These are phyloP conservation scores for Tortricodes alternella DNA, from an alignment of 2,888 invertebrate genomes.

Conservation along the genomic window DNA sequence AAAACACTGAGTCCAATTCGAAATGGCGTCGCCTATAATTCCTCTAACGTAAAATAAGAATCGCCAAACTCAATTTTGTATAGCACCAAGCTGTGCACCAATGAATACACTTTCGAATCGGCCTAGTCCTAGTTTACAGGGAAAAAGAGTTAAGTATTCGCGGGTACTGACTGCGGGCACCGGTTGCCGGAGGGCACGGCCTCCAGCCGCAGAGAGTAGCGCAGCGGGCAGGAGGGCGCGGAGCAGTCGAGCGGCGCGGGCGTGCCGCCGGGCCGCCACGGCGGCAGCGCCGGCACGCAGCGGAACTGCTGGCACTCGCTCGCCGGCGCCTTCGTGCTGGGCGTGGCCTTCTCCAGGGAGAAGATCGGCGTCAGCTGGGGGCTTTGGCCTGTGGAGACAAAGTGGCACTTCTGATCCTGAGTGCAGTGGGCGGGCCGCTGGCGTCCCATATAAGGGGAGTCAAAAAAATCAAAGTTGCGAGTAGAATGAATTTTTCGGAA, in stretches of 20 bases:
- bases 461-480: no score
- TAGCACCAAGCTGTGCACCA: no score
- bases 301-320: conserved; percentile 79
- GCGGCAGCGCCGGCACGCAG: conserved; percentile 78
- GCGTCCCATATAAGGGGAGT: no score
- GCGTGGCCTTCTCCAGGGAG: conserved; percentile 59
- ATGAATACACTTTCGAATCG: no score
- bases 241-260: conserved; percentile 63
- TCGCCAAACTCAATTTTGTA: no score
- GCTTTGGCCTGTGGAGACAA: conserved; percentile 41
- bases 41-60: no score
- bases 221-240: conserved; percentile 81
- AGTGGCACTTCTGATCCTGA: background rate
- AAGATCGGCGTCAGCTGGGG: conserved; percentile 56
- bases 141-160: background rate
- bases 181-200: conserved; percentile 50
- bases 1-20: no score
- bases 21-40: no score
- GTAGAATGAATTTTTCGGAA: no score
- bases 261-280: conserved; percentile 57
- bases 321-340: conserved; percentile 29
- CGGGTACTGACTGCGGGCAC: conserved; percentile 73
- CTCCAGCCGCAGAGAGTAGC: conserved; percentile 81
- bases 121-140: no score
- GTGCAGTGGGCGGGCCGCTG: no score